phyloP scores from a whole-genome alignment of 1,140 invertebrate species.

The Drosophila setifemur region DNA sequence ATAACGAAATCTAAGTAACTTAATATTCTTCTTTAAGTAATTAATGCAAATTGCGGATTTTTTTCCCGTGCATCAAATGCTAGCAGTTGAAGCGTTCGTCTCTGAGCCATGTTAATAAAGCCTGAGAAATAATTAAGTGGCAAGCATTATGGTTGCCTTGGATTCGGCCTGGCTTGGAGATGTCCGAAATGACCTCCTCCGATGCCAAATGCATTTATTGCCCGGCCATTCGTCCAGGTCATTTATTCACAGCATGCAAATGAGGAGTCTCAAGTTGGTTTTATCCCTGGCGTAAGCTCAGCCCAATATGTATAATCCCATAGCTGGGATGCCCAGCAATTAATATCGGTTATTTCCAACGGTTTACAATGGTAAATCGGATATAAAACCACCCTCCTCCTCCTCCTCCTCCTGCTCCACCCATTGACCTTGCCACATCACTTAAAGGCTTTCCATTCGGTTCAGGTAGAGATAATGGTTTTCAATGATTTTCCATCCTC shows the following conservation, averaged over 20 bases:
- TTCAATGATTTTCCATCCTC: neutral
- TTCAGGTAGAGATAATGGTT: conserved; percentile 15
- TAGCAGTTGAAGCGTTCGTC: neutral
- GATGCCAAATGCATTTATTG: conserved; percentile 30
- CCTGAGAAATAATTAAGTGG: conserved; percentile 55
- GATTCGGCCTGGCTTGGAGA: neutral
- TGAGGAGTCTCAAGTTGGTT: neutral
- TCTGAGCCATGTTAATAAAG: conserved; percentile 43
- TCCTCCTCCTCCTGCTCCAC: neutral
- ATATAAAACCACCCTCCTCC: neutral
- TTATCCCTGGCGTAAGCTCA: neutral
- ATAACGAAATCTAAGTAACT: too few relatives aligned
- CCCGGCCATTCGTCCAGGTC: neutral
- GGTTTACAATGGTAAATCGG: too few relatives aligned
- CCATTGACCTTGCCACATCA: conserved; percentile 21
- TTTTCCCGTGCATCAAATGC: neutral
- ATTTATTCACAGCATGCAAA: conserved; percentile 55
- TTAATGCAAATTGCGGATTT: too few relatives aligned
- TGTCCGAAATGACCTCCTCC: neutral
- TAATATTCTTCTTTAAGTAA: neutral
- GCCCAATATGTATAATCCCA: neutral
- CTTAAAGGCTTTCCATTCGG: conserved; percentile 24
- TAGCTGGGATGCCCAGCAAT: neutral
- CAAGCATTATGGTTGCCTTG: conserved; percentile 30
- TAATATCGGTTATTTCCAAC: neutral